These are phyloP conservation scores for Silvanus unidentatus DNA, from an alignment of 2,888 invertebrate genomes.

Conservation along the genomic window DNA sequence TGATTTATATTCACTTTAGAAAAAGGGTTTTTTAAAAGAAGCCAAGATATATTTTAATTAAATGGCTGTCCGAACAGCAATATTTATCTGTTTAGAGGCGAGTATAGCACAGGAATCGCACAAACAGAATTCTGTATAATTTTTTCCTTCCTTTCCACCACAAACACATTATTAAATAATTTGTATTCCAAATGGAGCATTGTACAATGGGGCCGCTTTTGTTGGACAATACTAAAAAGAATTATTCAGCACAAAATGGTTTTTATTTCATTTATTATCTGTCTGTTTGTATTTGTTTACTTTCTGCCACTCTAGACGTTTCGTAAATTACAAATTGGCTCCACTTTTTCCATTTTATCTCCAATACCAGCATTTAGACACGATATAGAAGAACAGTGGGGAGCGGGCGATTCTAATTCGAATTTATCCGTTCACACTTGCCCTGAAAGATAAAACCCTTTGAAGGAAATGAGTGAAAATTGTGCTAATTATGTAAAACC, in stretches of 20 bases:
- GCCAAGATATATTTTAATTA: conserved; percentile 2
- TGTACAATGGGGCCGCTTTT: conserved; percentile 1
- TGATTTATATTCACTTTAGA: conserved; percentile 15
- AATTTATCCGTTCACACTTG: no score
- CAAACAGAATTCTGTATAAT: not conserved
- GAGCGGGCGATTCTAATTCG: no score
- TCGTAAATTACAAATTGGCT: no score
- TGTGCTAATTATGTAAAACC: no score
- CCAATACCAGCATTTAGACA: no score
- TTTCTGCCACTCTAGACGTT: no score
- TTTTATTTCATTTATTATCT: conserved; percentile 1
- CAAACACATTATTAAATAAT: conserved; percentile 2
- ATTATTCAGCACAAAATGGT: conserved; percentile 1
- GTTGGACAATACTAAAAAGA: conserved; percentile 2
- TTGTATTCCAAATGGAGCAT: not conserved
- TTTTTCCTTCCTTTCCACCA: not conserved
- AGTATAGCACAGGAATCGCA: no score
- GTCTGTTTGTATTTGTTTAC: no score
- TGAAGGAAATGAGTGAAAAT: no score
- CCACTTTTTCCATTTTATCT: not conserved
- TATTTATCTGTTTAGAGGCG: conserved; percentile 3
- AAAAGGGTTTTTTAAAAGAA: not conserved
- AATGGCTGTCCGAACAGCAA: conserved; percentile 2
- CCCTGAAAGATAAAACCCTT: no score
- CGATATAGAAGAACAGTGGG: no score